phyloP scores from a whole-genome alignment of 1,140 invertebrate species.

The Olivierus martensii region DNA sequence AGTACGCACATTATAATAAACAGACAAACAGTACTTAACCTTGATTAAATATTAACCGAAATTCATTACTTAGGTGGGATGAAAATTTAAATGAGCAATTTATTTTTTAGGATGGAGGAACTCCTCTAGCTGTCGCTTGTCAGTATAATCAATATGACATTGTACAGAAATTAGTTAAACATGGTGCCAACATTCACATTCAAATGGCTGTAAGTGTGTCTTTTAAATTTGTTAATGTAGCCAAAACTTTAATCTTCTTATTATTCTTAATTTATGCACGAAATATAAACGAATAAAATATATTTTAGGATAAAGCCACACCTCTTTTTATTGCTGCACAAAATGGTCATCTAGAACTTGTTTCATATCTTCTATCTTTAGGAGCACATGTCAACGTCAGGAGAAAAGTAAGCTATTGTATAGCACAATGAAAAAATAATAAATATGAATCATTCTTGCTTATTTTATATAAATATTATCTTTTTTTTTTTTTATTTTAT shows the following conservation, averaged over 20 bases:
- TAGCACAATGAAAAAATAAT: too few species aligned
- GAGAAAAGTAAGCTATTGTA: conserved; percentile 38
- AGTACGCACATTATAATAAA: too few species aligned
- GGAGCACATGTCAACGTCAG: conserved; percentile 53
- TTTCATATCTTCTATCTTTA: conserved; percentile 48
- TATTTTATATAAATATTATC: not conserved
- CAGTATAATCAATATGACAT: conserved; percentile 81
- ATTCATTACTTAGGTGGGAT: too few species aligned
- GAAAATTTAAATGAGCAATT: too few species aligned
- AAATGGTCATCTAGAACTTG: conserved; percentile 68
- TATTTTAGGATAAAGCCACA: conserved; percentile 61
- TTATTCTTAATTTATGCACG: too few species aligned
- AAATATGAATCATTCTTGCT: too few species aligned
- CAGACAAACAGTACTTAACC: too few species aligned
- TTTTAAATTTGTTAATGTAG: too few species aligned
- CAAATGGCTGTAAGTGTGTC: conserved; percentile 65
- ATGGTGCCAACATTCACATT: conserved; percentile 65
- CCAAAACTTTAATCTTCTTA: too few species aligned
- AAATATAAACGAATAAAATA: too few species aligned
- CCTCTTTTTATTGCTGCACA: conserved; percentile 79
- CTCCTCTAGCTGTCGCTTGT: conserved; percentile 68
- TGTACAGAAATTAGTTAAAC: conserved; percentile 58
- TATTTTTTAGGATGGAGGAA: conserved; percentile 64
- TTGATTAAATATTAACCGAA: too few species aligned
- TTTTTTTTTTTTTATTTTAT: conserved; percentile 16